A percentile compares a stretch with the other conserved stretches of the same genome.
These are phyloP conservation scores for Drosophila emarginata DNA, from an alignment of 2,888 invertebrate genomes.

Conservation along the genomic window DNA sequence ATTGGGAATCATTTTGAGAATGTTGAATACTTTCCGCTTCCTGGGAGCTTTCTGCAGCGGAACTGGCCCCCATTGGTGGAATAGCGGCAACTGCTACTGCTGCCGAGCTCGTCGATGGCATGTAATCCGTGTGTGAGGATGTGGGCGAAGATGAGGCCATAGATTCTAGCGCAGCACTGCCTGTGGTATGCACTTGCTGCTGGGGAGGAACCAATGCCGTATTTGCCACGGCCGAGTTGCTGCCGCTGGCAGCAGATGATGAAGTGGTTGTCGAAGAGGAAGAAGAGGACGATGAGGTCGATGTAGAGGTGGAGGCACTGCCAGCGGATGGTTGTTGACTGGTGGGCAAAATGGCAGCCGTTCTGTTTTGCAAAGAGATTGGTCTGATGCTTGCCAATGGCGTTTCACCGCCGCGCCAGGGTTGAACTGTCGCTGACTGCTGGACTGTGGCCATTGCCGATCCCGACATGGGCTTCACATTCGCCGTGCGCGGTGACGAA, in stretches of 20 bases:
- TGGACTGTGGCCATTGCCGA: constrained; percentile 81
- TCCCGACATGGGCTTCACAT: constrained; percentile 97
- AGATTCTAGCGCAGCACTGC: constrained; percentile 82
- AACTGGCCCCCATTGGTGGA: constrained; percentile 84
- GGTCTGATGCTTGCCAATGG: constrained; percentile 96
- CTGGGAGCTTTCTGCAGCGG: constrained; percentile 83
- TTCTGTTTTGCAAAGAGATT: constrained; percentile 89
- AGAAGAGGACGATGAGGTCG: constrained; percentile 53
- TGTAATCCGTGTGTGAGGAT: constrained; percentile 91
- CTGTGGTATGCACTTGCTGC: constrained; percentile 85
- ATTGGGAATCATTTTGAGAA: constrained; percentile 79
- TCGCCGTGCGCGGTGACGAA: constrained; percentile 89
- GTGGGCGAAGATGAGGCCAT: constrained; percentile 87
- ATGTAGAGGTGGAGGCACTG: constrained; percentile 64
- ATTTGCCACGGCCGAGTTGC: constrained; percentile 74
- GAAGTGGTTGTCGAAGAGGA: constrained; percentile 70
- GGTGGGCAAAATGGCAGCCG: constrained; percentile 91
- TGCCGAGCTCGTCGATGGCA: constrained; percentile 90
- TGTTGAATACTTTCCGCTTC: constrained; percentile 82
- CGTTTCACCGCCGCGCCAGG: constrained; percentile 90
- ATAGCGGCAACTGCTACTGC: constrained; percentile 87
- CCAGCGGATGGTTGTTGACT: constrained; percentile 79
- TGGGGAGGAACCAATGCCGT: constrained; percentile 85
- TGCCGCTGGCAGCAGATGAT: constrained; percentile 49
- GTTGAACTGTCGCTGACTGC: constrained; percentile 84